These are phyloP conservation scores for Leptinotarsa peninsularis DNA, from an alignment of 2,888 invertebrate species.

Conservation along the genomic window DNA sequence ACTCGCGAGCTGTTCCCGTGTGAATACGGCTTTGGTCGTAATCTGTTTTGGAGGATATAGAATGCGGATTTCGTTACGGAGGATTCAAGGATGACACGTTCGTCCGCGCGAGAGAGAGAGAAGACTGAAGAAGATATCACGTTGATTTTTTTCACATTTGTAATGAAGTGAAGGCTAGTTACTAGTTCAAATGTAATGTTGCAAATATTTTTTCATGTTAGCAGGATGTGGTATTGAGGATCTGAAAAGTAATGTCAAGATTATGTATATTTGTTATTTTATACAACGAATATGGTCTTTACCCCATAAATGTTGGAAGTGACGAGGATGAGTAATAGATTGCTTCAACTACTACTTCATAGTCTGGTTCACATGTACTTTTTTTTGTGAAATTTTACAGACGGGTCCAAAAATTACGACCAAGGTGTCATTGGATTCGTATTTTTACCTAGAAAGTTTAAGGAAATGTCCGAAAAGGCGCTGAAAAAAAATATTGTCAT, in stretches of 20 bases:
- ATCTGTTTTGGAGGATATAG: constrained; percentile 23
- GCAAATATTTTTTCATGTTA: not conserved
- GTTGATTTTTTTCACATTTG: constrained; percentile 16
- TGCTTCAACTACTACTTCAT: no score
- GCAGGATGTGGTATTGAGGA: not conserved
- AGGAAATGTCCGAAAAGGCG: no score
- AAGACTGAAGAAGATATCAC: not conserved
- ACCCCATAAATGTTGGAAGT: no score
- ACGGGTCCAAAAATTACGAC: no score
- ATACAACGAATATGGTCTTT: no score
- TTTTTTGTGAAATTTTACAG: no score
- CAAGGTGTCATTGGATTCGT: no score
- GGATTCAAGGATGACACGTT: constrained; percentile 29
- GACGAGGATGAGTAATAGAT: no score
- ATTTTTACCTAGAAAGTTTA: no score
- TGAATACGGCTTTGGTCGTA: constrained; percentile 31
- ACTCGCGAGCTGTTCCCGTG: constrained; percentile 33
- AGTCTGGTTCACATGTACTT: no score
- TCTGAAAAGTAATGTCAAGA: not conserved
- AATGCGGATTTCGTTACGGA: constrained; percentile 25
- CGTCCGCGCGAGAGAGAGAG: not conserved
- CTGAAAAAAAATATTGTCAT: no score
- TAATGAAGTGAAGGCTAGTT: not conserved
- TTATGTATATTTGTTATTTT: no score
- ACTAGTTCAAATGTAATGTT: constrained; percentile 6